Conservation (phyloP, 2,888 invertebrate genomes). For the Philopedon plagiatum region DNA sequence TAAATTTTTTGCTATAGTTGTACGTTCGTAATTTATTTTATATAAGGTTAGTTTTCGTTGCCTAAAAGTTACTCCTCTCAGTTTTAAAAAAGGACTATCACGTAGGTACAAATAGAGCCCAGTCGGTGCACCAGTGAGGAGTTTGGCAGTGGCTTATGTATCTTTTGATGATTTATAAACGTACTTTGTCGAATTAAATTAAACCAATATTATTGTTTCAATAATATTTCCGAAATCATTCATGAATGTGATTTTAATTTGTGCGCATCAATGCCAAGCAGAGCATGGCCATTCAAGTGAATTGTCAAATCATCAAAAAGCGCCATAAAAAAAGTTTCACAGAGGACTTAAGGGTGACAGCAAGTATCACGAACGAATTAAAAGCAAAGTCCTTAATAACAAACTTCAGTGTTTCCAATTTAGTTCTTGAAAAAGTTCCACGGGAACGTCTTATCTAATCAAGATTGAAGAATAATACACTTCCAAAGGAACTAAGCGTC, state of each 20-base stretch:
- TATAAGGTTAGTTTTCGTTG: neutral
- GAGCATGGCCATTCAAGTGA: slow-evolving; percentile 11
- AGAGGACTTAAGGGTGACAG: neutral
- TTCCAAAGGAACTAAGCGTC: neutral
- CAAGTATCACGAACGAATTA: neutral
- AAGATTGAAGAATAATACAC: neutral
- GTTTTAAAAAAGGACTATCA: neutral
- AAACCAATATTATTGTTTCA: too few relatives aligned
- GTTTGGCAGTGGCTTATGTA: neutral
- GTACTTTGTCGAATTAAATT: too few relatives aligned
- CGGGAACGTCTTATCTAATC: slow-evolving; percentile 31
- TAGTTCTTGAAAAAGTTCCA: slow-evolving; percentile 3
- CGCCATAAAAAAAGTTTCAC: neutral
- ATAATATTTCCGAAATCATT: too few relatives aligned
- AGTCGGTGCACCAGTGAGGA: neutral
- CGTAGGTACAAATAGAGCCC: neutral
- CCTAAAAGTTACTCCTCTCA: neutral
- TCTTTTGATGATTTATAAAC: neutral
- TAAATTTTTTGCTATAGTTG: too few relatives aligned
- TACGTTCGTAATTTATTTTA: too few relatives aligned
- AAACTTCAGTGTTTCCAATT: slow-evolving; percentile 1
- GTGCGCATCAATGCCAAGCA: neutral
- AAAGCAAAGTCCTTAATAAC: slow-evolving; percentile 13
- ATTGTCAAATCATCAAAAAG: neutral
- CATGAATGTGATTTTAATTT: neutral